Evolutionary conservation across 2,888 invertebrate genomes (phyloP).

Genomic region (Tenthredo livida): DNA sequence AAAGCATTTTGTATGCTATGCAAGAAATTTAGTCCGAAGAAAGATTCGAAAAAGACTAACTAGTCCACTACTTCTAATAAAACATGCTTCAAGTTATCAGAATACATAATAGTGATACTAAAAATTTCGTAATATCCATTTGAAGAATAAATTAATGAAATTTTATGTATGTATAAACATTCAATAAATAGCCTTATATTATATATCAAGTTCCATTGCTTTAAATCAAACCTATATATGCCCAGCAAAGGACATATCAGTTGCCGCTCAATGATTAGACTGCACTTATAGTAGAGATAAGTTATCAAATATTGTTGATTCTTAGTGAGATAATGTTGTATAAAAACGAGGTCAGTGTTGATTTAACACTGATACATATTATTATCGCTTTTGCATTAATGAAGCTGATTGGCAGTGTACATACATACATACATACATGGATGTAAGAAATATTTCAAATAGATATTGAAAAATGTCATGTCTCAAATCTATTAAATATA

Average conservation of each 20-base stretch:
- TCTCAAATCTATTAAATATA: neutral
- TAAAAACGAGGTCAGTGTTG: neutral
- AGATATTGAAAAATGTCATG: neutral
- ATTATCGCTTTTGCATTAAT: neutral
- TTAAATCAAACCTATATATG: neutral
- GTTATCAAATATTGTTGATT: constrained; percentile 1
- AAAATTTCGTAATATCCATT: neutral
- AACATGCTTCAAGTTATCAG: neutral
- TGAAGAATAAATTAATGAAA: neutral
- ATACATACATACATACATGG: no score
- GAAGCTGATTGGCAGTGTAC: neutral
- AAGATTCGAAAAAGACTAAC: constrained; percentile 23
- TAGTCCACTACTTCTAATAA: neutral
- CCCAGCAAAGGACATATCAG: neutral
- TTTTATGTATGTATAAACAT: neutral
- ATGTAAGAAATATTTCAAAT: neutral
- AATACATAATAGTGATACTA: neutral
- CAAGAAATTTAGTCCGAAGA: neutral
- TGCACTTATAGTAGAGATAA: neutral
- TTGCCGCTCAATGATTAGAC: neutral
- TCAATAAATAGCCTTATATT: neutral
- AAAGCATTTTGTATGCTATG: constrained; percentile 1
- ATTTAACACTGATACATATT: neutral
- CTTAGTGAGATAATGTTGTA: neutral
- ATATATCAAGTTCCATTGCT: neutral